These are phyloP conservation scores for Caranx ignobilis DNA, from an alignment of 2,113 vertebrate species.

Conservation along the genomic window DNA sequence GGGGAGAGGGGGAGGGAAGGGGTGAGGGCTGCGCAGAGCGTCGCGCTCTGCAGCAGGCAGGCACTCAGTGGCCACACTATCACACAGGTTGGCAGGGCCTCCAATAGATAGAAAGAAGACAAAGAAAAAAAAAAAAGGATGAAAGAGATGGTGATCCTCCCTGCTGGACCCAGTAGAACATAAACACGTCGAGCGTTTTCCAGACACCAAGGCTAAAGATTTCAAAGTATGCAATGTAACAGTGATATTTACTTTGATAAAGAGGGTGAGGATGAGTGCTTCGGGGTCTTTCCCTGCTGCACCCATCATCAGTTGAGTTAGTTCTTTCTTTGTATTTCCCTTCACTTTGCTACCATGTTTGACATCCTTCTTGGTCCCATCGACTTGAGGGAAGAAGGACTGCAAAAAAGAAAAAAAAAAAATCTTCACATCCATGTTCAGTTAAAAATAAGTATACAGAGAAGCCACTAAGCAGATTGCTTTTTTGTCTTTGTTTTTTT, in stretches of 20 bases:
- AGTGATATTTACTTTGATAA: constrained; percentile 85
- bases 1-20: constrained; percentile 27
- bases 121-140: constrained; percentile 7
- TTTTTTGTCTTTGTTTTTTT: constrained; percentile 69
- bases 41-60: constrained; percentile 81
- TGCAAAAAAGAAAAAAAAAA: constrained; percentile 34
- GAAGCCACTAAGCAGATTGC: constrained; percentile 79
- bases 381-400: constrained; percentile 66
- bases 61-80: constrained; percentile 86
- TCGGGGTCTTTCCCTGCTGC: constrained; percentile 46
- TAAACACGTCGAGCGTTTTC: constrained; percentile 59
- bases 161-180: constrained; percentile 75
- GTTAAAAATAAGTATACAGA: constrained; percentile 71
- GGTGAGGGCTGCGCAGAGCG: constrained; percentile 79
- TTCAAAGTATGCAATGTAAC: constrained; percentile 82
- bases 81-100: constrained; percentile 81
- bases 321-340: constrained; percentile 77
- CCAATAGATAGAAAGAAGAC: constrained; percentile 37
- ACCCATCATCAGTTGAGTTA: constrained; percentile 53
- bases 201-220: constrained; percentile 79
- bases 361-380: constrained; percentile 75
- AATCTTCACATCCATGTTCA: constrained; percentile 74
- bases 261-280: constrained; percentile 57
- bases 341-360: constrained; percentile 84
- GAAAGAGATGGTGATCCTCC: constrained; percentile 57